Base-by-base conservation (phyloP, 2,113 vertebrate genomes). In the Platysternon megacephalum region DNA sequence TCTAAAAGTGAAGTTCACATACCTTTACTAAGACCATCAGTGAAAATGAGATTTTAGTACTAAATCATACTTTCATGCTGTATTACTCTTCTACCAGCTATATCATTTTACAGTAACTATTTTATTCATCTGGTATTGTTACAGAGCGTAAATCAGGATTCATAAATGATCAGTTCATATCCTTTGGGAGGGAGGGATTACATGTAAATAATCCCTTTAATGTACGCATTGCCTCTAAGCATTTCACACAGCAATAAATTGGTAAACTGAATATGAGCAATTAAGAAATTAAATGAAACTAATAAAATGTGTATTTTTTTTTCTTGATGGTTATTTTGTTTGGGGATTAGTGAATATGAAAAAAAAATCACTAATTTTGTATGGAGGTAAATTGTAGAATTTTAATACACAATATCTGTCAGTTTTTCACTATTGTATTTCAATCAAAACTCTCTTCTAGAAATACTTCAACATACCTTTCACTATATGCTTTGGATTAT, bases 181-280 rank as follows among this genome's bases (percentile, higher is more conserved):
- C 99, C 98, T 97, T 97, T 97, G 99, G 99, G 99, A 99, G 96
- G 98, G 92, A 98, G 96, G 98, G 99, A 99, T 99, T 99, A 99
- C 99, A 99, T 98, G 98, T 98, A 98, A 99, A 99, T 99, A 99
- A 99, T 99, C 99, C 98, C 97, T 98, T 99, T 99, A 99, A 99
- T 99, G 98, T 98, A 98, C 85, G 97, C 98, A 99, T 99, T 83
- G 98, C 99, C 98, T 99, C 98, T 99, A 99, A 99, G 98, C 98
- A 98, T 98, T 99, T 99, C 99, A 99, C 98, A 98, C 98, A 98
- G 98, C 98, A 98, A 98, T 98, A 99, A 99, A 99, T 98, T 98
- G 98, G 99, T 98, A 99, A 98, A 98, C 98, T 98, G 98, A 98
- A 98, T 98, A 98, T 98, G 98, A 98, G 98, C 98, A 98, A 99